Conservation (phyloP, 2,113 vertebrate species). For the Phyllostomus discolor region DNA sequence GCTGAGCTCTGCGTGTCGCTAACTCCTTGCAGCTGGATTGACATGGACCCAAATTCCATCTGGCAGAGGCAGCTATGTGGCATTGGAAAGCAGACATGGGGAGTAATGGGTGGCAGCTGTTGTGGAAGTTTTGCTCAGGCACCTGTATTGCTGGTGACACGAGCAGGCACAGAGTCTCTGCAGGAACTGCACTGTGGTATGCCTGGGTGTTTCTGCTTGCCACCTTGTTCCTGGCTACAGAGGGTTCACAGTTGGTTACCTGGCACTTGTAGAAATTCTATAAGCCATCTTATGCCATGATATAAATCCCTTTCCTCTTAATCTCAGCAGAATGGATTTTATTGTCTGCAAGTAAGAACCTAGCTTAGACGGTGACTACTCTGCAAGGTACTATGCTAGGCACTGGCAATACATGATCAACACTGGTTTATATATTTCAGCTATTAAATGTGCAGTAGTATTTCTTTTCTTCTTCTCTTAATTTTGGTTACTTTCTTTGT, state of each 20-base stretch:
- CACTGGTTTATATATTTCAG: background rate
- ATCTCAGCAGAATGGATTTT: background rate
- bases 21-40: background rate
- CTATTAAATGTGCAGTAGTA: background rate
- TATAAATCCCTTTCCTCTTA: background rate
- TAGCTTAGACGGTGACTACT: background rate
- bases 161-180: background rate
- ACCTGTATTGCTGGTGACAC: background rate
- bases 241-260: background rate
- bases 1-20: background rate
- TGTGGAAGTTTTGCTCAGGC: background rate
- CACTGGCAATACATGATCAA: background rate
- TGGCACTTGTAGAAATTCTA: background rate
- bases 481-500: slow-evolving; percentile 39
- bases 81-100: accelerated
- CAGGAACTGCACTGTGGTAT: background rate
- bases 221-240: background rate
- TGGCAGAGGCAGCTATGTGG: background rate
- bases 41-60: background rate
- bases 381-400: background rate
- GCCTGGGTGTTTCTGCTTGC: background rate
- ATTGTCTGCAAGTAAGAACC: background rate
- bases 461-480: background rate
- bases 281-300: background rate
- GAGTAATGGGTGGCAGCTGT: background rate